Percentiles rank a stretch among this genome's conserved stretches.
Conservation (phyloP, 1,140 invertebrate species). For the Macrosteles quadrilineatus region DNA sequence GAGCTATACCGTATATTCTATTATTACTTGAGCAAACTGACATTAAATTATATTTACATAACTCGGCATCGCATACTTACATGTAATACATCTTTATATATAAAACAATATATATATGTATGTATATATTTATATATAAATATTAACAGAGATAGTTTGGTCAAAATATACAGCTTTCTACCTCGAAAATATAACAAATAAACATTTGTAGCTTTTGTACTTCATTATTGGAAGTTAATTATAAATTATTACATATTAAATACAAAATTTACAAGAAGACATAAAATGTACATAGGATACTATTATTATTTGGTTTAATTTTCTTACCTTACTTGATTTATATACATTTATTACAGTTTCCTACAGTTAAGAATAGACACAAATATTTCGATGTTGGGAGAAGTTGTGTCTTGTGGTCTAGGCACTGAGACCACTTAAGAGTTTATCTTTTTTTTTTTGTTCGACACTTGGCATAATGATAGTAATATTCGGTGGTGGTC, state of each 20-base stretch:
- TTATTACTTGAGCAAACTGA: constrained; percentile 44
- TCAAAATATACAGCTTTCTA: constrained; percentile 26
- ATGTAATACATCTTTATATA: constrained; percentile 27
- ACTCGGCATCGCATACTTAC: constrained; percentile 22
- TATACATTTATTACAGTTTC: constrained; percentile 30
- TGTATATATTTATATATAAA: constrained; percentile 10
- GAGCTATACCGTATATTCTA: constrained; percentile 39
- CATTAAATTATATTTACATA: constrained; percentile 41
- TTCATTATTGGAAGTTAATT: constrained; percentile 37
- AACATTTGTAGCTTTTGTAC: constrained; percentile 35
- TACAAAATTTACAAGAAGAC: constrained; percentile 25
- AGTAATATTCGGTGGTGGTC: too few species aligned
- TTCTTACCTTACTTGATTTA: constrained; percentile 27
- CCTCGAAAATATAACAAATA: constrained; percentile 22
- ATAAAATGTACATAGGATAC: constrained; percentile 2
- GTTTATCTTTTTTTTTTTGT: too few species aligned
- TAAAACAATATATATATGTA: constrained; percentile 16
- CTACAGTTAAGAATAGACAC: constrained; percentile 25
- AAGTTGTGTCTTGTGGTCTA: constrained; percentile 4
- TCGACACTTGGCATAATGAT: too few species aligned
- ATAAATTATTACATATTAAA: constrained; percentile 31
- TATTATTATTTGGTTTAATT: constrained; percentile 16
- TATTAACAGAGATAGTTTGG: constrained; percentile 18
- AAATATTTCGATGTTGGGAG: constrained; percentile 19
- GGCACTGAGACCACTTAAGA: neutral